Evolutionary conservation across 2,797 vertebrate species (phyloP).

Genomic region (Paguma larvata): DNA sequence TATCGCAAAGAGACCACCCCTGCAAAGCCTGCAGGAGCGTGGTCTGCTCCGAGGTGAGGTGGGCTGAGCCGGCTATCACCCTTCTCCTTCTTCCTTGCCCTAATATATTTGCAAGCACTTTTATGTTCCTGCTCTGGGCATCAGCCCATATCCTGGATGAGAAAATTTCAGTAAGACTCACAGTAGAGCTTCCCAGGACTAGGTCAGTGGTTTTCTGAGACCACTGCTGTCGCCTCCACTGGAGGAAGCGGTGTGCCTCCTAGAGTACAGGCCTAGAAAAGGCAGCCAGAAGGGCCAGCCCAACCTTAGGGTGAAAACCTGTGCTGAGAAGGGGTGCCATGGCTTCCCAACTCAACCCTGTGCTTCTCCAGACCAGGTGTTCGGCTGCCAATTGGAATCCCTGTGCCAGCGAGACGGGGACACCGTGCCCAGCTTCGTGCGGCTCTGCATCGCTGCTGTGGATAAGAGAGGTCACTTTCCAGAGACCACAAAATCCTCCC

Average conservation of each 20-base stretch:
- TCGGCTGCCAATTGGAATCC: slow-evolving; percentile 94
- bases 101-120: neutral
- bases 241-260: neutral
- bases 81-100: neutral
- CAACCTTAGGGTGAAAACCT: neutral
- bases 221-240: neutral
- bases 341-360: neutral
- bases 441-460: slow-evolving; percentile 93
- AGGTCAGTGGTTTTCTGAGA: neutral
- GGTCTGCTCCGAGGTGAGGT: slow-evolving; percentile 92
- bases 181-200: neutral
- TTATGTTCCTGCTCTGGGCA: neutral
- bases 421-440: slow-evolving; percentile 94
- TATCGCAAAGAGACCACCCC: slow-evolving; percentile 93
- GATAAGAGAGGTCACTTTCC: slow-evolving; percentile 93
- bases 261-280: neutral
- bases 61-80: neutral
- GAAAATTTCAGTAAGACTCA: neutral
- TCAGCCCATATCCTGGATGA: neutral
- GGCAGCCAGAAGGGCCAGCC: neutral
- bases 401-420: slow-evolving; percentile 94
- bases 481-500: neutral
- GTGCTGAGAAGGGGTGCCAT: neutral
- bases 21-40: slow-evolving; percentile 95
- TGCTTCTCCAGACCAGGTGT: slow-evolving; percentile 94